Conservation (phyloP, 2,797 vertebrate genomes). For the Bovichtus variegatus region DNA sequence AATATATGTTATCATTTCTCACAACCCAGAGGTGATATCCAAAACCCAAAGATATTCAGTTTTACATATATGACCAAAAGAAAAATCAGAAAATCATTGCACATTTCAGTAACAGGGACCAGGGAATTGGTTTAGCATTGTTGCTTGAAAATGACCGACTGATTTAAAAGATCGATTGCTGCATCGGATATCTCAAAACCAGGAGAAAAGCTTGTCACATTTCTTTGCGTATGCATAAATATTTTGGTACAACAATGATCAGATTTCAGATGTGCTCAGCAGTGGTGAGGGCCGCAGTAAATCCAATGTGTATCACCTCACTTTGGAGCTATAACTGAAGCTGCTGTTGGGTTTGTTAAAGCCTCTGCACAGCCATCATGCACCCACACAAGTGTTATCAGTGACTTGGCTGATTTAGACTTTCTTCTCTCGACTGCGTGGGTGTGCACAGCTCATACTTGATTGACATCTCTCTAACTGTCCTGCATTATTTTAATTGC, state of each 20-base stretch:
- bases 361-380: constrained; percentile 15
- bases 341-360: constrained; percentile 35
- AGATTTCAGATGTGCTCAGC: constrained; percentile 10
- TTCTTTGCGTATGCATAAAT: not conserved
- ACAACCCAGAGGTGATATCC: no score
- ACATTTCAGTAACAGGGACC: not conserved
- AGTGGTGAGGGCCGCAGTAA: not conserved
- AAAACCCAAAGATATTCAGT: no score
- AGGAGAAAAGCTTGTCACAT: not conserved
- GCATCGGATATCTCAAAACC: not conserved
- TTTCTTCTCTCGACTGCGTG: constrained; percentile 58
- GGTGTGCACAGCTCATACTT: constrained; percentile 54
- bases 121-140: not conserved
- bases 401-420: constrained; percentile 60
- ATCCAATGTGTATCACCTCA: constrained; percentile 15
- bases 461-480: constrained; percentile 44
- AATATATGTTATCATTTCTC: no score
- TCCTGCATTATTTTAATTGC: constrained; percentile 26
- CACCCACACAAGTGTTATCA: constrained; percentile 63
- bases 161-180: not conserved
- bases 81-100: no score
- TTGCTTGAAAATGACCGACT: not conserved
- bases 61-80: not conserved
- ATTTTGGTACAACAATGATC: constrained; percentile 12
- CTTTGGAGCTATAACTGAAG: constrained; percentile 33